phyloP scores from a whole-genome alignment of 2,113 vertebrate genomes.

The Pristiophorus japonicus region DNA sequence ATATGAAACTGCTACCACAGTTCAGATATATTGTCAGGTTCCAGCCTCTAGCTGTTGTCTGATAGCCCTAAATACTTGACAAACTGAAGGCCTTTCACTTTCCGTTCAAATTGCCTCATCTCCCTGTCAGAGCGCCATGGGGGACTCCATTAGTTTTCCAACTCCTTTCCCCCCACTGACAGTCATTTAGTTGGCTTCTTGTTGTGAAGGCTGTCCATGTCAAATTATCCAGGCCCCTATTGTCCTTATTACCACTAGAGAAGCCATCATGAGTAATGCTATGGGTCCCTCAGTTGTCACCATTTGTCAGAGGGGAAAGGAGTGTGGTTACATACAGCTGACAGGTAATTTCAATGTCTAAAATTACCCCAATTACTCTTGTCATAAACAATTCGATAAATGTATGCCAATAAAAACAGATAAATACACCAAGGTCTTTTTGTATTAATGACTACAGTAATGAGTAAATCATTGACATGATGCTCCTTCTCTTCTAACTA shows the following conservation, averaged over 20 bases:
- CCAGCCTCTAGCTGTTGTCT: slow-evolving; percentile 77
- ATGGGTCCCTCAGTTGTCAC: slow-evolving; percentile 96
- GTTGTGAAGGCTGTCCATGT: slow-evolving; percentile 87
- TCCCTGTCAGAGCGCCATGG: slow-evolving; percentile 87
- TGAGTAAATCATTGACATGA: slow-evolving; percentile 87
- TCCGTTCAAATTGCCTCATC: slow-evolving; percentile 78
- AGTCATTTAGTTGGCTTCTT: slow-evolving; percentile 74
- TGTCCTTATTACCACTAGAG: slow-evolving; percentile 90
- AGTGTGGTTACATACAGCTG: slow-evolving; percentile 94
- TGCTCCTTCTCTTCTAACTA: slow-evolving; percentile 65
- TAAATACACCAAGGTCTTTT: slow-evolving; percentile 80
- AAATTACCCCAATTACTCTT: slow-evolving; percentile 99
- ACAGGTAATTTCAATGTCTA: slow-evolving; percentile 99
- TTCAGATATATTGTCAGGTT: slow-evolving; percentile 69
- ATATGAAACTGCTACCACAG: slow-evolving; percentile 64
- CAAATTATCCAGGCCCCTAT: slow-evolving; percentile 94
- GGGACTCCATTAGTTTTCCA: slow-evolving; percentile 87
- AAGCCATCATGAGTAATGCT: slow-evolving; percentile 96
- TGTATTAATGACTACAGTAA: slow-evolving; percentile 89
- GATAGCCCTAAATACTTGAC: slow-evolving; percentile 86
- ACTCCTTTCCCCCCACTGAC: slow-evolving; percentile 73
- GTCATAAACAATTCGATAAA: slow-evolving; percentile 99
- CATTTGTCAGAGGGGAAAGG: slow-evolving; percentile 91
- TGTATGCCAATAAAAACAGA: slow-evolving; percentile 96
- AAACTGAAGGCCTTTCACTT: slow-evolving; percentile 80